phyloP scores from a whole-genome alignment of 2,888 invertebrate species.

The Allacma fusca region DNA sequence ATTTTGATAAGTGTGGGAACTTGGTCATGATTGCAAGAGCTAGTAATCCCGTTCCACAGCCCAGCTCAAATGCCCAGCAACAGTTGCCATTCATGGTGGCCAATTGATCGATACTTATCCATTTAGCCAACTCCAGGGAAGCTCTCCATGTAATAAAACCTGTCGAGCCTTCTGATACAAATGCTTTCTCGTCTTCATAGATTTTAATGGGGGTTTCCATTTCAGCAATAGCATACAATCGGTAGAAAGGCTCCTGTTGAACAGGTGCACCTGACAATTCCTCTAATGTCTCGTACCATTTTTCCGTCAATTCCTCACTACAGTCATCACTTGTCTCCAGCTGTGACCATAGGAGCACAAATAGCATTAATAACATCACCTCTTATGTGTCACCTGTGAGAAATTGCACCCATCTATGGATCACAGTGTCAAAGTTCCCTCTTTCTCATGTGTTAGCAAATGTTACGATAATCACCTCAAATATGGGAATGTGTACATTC shows the following conservation, averaged over 20 bases:
- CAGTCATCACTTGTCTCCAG: conserved; percentile 10
- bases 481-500: too few species aligned
- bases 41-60: conserved; percentile 41
- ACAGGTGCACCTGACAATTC: conserved; percentile 2
- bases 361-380: not conserved
- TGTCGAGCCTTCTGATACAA: conserved; percentile 41
- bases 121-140: conserved; percentile 36
- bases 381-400: not conserved
- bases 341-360: conserved; percentile 7
- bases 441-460: too few species aligned
- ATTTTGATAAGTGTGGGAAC: conserved; percentile 23
- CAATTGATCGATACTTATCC: conserved; percentile 19
- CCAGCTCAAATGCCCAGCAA: conserved; percentile 38
- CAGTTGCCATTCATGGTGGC: conserved; percentile 1
- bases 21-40: conserved; percentile 16
- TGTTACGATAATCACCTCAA: too few species aligned
- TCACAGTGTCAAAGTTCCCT: too few species aligned
- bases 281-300: conserved; percentile 36
- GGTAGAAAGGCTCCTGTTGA: conserved; percentile 36
- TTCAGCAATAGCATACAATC: conserved; percentile 26
- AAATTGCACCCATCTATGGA: too few species aligned
- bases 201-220: conserved; percentile 31
- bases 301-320: conserved; percentile 7
- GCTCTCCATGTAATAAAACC: conserved; percentile 42
- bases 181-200: conserved; percentile 42